Percentiles rank a stretch among this genome's conserved stretches.
These are phyloP conservation scores for Drosophila glabriapex DNA, from an alignment of 2,888 invertebrate species.

Conservation along the genomic window DNA sequence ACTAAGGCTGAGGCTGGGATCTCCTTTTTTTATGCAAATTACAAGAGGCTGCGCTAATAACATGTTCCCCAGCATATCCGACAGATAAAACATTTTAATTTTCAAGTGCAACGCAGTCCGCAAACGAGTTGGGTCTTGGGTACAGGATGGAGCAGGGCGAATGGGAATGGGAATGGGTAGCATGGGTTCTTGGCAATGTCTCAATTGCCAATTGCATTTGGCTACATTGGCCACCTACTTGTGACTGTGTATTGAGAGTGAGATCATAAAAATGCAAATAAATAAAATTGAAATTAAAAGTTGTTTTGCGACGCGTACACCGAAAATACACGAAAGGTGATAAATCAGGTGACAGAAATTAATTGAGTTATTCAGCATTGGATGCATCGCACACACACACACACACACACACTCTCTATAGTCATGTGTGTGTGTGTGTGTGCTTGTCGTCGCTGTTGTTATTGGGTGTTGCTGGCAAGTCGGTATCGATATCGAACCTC, in stretches of 20 bases:
- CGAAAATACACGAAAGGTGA: slow-evolving; percentile 83
- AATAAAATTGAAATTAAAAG: slow-evolving; percentile 82
- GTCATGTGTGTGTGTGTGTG: slow-evolving; percentile 34
- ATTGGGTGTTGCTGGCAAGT: slow-evolving; percentile 66
- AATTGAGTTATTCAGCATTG: slow-evolving; percentile 85
- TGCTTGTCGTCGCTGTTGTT: slow-evolving; percentile 79
- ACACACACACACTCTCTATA: background rate
- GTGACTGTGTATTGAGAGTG: slow-evolving; percentile 33
- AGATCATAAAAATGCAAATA: slow-evolving; percentile 68
- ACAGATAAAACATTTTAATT: slow-evolving; percentile 76
- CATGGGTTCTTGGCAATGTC: slow-evolving; percentile 59
- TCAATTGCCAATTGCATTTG: slow-evolving; percentile 67
- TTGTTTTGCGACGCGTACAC: slow-evolving; percentile 75
- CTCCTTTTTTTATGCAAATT: slow-evolving; percentile 77
- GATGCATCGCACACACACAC: slow-evolving; percentile 54
- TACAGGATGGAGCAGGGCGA: background rate
- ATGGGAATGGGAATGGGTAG: background rate
- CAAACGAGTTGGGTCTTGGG: slow-evolving; percentile 40
- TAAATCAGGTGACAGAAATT: slow-evolving; percentile 86
- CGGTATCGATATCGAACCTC: slow-evolving; percentile 71
- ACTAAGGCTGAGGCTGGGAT: slow-evolving; percentile 42
- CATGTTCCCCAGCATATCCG: slow-evolving; percentile 64
- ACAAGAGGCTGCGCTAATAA: slow-evolving; percentile 74
- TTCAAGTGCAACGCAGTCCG: slow-evolving; percentile 49
- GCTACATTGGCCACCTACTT: slow-evolving; percentile 52